Conservation (phyloP, 2,888 invertebrate species). For the Caenorhabditis wallacei region DNA sequence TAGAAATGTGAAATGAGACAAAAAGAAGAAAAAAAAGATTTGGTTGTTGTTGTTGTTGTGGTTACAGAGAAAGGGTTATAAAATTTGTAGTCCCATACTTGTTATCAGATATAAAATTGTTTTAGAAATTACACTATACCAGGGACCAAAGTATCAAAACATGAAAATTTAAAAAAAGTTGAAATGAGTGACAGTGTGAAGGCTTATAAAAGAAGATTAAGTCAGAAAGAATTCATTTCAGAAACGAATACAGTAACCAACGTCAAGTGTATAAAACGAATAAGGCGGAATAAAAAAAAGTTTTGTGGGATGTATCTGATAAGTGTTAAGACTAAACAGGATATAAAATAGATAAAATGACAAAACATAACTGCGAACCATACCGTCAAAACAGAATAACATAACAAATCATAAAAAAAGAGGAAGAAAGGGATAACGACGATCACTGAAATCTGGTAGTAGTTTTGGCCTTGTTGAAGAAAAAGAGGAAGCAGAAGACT, state of each 20-base stretch:
- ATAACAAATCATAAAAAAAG: constrained; percentile 49
- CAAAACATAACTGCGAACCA: constrained; percentile 57
- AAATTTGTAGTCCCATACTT: constrained; percentile 11
- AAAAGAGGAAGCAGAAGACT: constrained; percentile 29
- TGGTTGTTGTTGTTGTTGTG: too few relatives aligned
- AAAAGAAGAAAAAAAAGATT: background rate
- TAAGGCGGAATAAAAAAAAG: constrained; percentile 35
- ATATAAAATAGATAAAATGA: constrained; percentile 42
- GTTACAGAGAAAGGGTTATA: constrained; percentile 8
- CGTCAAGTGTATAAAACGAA: background rate
- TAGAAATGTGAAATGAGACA: background rate
- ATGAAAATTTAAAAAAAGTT: background rate
- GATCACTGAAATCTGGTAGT: constrained; percentile 43
- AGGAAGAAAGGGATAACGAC: constrained; percentile 41
- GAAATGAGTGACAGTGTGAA: too few relatives aligned
- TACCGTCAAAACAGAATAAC: constrained; percentile 58
- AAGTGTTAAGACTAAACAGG: constrained; percentile 39
- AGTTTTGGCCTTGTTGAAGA: constrained; percentile 12
- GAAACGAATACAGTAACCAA: constrained; percentile 12
- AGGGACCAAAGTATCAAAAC: background rate
- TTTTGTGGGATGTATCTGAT: constrained; percentile 27
- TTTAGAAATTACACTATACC: too few relatives aligned
- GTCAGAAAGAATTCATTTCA: too few relatives aligned
- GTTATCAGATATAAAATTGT: background rate
- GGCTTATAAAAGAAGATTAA: too few relatives aligned